Conservation (phyloP, 2,113 vertebrate species). For the Hippocampus mohnikei region DNA sequence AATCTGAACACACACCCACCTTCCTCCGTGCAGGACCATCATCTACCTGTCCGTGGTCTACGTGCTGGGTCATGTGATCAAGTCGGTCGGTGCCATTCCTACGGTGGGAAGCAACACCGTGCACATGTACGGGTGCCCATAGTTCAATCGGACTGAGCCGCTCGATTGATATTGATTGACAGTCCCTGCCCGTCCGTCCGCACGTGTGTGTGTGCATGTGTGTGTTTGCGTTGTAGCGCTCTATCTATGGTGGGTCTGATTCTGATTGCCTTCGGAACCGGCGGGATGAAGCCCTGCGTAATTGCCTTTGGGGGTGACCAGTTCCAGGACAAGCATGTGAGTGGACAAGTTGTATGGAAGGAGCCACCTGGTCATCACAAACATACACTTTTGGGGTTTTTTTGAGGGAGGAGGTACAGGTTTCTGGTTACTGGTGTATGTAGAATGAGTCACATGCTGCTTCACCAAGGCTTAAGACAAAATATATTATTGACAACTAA, state of each 20-base stretch:
- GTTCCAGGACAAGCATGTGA: conserved; percentile 91
- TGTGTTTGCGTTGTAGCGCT: conserved; percentile 58
- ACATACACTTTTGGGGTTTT: too few species aligned
- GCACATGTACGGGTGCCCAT: conserved; percentile 82
- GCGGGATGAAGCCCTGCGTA: conserved; percentile 97
- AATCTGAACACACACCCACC: neutral
- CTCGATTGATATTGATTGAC: neutral
- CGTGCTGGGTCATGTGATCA: conserved; percentile 90
- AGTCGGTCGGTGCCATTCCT: conserved; percentile 92
- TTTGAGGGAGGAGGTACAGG: too few species aligned
- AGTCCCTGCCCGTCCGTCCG: neutral
- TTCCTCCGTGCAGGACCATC: conserved; percentile 82
- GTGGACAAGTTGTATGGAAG: conserved; percentile 26
- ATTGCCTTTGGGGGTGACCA: conserved; percentile 97
- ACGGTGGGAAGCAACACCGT: conserved; percentile 75
- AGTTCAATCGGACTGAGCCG: neutral
- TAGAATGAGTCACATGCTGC: too few species aligned
- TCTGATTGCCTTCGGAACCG: conserved; percentile 92
- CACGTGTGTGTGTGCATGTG: too few species aligned
- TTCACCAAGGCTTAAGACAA: too few species aligned
- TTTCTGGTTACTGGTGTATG: too few species aligned
- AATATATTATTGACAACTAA: too few species aligned
- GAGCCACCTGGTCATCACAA: too few species aligned
- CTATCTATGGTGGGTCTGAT: conserved; percentile 84
- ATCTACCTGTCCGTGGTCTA: conserved; percentile 93